phyloP scores from a whole-genome alignment of 2,888 invertebrate species.

The Pammene fasciana region DNA sequence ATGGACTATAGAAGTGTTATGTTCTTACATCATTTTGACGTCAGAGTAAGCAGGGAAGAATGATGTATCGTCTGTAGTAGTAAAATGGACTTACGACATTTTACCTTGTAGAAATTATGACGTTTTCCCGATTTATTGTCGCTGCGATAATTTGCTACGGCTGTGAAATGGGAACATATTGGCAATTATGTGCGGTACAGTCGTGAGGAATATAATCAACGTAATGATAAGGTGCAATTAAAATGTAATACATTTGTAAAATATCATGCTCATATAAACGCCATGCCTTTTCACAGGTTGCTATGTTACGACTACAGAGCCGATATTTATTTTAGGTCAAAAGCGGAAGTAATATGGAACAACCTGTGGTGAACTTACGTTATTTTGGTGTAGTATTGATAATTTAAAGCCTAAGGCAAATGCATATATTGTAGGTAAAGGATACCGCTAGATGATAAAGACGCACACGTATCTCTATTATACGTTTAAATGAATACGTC shows the following conservation, averaged over 20 bases:
- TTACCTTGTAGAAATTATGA: conserved; percentile 7
- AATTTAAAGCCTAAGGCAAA: no score
- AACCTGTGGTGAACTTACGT: no score
- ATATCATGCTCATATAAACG: no score
- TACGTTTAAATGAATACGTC: no score
- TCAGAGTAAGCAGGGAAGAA: neutral
- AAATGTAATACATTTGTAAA: neutral
- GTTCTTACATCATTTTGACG: neutral
- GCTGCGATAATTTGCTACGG: conserved; percentile 29
- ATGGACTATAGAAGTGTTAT: neutral
- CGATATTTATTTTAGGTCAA: no score
- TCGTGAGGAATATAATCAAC: neutral
- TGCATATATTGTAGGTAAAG: no score
- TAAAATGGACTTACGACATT: conserved; percentile 13
- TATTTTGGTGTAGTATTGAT: no score
- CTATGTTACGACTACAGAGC: no score
- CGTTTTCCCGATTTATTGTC: conserved; percentile 34
- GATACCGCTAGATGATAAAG: no score
- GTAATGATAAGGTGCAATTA: neutral
- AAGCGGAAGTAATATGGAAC: no score
- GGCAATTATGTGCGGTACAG: conserved; percentile 28
- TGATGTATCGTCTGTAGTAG: neutral
- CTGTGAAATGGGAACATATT: conserved; percentile 33
- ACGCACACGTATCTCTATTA: no score
- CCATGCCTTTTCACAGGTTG: no score